Evolutionary conservation across 2,113 vertebrate species (phyloP).

Genomic region (Daubentonia madagascariensis): DNA sequence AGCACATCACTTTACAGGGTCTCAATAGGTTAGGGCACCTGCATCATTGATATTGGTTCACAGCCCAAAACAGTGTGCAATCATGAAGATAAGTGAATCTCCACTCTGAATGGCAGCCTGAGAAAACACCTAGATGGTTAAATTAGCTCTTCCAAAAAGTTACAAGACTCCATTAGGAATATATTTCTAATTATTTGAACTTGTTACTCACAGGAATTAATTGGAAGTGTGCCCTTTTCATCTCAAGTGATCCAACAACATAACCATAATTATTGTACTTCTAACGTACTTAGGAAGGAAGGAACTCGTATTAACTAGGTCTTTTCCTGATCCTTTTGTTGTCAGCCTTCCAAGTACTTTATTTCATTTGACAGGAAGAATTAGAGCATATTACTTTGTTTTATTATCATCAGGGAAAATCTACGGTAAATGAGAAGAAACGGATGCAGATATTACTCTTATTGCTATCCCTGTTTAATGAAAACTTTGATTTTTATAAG

Average conservation of each 20-base stretch:
- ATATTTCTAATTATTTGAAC: conserved; percentile 14
- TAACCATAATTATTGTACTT: not conserved
- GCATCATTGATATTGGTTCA: not conserved
- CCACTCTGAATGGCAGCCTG: not conserved
- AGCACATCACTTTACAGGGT: not conserved
- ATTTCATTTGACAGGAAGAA: conserved; percentile 1
- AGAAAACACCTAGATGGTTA: not conserved
- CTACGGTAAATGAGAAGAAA: not conserved
- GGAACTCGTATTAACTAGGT: not conserved
- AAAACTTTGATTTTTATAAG: not conserved
- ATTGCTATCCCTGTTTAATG: not conserved
- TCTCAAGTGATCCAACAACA: not conserved
- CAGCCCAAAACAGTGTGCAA: not conserved
- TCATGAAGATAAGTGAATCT: not conserved
- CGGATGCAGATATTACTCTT: not conserved
- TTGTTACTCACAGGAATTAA: not conserved
- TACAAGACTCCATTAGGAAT: not conserved
- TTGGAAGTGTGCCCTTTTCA: not conserved
- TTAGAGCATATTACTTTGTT: not conserved
- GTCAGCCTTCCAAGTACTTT: not conserved
- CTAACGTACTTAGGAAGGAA: not conserved
- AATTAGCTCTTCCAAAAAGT: conserved; percentile 1
- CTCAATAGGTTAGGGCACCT: not conserved
- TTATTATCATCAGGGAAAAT: not conserved
- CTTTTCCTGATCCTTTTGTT: conserved; percentile 25